Conservation (phyloP, 2,888 invertebrate species). For the Exocentrus adspersus region DNA sequence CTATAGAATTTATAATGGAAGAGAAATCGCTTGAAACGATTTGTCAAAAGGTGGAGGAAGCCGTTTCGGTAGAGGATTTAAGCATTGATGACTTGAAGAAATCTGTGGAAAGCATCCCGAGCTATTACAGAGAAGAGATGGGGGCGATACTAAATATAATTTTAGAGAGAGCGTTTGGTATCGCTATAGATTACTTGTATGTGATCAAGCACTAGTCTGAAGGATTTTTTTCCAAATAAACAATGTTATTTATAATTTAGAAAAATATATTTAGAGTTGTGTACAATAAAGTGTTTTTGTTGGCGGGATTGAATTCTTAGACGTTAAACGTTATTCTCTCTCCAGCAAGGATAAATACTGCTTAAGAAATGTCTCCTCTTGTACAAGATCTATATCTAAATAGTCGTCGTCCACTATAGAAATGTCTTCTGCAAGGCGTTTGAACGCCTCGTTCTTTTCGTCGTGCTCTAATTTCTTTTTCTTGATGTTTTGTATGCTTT, state of each 20-base stretch:
- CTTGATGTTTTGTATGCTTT: constrained; percentile 47
- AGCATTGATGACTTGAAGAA: constrained; percentile 42
- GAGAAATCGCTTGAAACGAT: constrained; percentile 40
- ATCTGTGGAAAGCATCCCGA: constrained; percentile 37
- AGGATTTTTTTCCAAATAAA: neutral
- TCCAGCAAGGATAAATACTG: constrained; percentile 73
- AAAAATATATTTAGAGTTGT: neutral
- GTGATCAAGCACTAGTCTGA: constrained; percentile 44
- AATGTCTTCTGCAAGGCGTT: constrained; percentile 70
- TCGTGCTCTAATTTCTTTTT: constrained; percentile 48
- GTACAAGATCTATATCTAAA: constrained; percentile 74
- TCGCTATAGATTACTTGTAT: constrained; percentile 56
- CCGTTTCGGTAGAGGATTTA: constrained; percentile 37
- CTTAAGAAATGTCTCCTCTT: constrained; percentile 75
- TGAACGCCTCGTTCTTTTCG: constrained; percentile 68
- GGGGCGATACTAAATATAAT: constrained; percentile 50
- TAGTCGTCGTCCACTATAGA: constrained; percentile 75
- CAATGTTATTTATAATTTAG: neutral
- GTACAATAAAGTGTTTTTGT: neutral
- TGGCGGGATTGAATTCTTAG: constrained; percentile 11
- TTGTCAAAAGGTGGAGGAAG: constrained; percentile 38
- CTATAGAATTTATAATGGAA: constrained; percentile 43
- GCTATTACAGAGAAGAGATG: constrained; percentile 44
- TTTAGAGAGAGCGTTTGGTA: constrained; percentile 54
- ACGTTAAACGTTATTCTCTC: constrained; percentile 33